phyloP scores from a whole-genome alignment of 2,888 invertebrate genomes.

The Cabera pusaria region DNA sequence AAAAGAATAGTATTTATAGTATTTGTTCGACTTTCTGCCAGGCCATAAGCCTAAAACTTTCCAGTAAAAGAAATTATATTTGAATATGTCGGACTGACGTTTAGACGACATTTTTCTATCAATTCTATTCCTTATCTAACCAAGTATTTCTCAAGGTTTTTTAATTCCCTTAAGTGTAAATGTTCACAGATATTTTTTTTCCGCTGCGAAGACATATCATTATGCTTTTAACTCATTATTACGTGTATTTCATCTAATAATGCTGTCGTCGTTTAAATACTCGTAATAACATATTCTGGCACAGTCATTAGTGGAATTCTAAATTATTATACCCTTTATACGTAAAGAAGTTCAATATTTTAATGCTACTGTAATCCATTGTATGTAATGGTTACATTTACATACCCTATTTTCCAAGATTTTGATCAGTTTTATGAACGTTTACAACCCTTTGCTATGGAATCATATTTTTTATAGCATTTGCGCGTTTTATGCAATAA shows the following conservation, averaged over 20 bases:
- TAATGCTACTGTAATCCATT: no score
- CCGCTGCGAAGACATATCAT: slow-evolving; percentile 35
- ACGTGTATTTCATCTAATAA: slow-evolving; percentile 38
- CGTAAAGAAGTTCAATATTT: no score
- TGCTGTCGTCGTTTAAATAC: slow-evolving; percentile 12
- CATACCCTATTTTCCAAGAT: no score
- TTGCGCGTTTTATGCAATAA: no score
- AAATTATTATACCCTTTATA: no score
- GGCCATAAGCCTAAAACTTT: slow-evolving; percentile 62
- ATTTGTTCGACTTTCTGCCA: slow-evolving; percentile 39
- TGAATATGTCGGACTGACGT: slow-evolving; percentile 49
- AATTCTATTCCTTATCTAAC: slow-evolving; percentile 4
- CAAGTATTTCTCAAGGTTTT: slow-evolving; percentile 11
- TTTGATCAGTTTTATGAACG: no score
- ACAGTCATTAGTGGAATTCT: slow-evolving; percentile 2
- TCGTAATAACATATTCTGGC: slow-evolving; percentile 2
- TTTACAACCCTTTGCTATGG: no score
- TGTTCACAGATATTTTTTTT: slow-evolving; percentile 28
- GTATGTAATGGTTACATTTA: no score
- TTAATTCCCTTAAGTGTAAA: slow-evolving; percentile 33
- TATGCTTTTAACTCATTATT: slow-evolving; percentile 42
- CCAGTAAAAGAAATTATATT: slow-evolving; percentile 45
- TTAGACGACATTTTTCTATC: slow-evolving; percentile 26
- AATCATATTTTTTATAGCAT: no score
- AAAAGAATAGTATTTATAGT: slow-evolving; percentile 54